These are phyloP conservation scores for Nyctalus aviator DNA, from an alignment of 2,797 vertebrate genomes.

Conservation along the genomic window DNA sequence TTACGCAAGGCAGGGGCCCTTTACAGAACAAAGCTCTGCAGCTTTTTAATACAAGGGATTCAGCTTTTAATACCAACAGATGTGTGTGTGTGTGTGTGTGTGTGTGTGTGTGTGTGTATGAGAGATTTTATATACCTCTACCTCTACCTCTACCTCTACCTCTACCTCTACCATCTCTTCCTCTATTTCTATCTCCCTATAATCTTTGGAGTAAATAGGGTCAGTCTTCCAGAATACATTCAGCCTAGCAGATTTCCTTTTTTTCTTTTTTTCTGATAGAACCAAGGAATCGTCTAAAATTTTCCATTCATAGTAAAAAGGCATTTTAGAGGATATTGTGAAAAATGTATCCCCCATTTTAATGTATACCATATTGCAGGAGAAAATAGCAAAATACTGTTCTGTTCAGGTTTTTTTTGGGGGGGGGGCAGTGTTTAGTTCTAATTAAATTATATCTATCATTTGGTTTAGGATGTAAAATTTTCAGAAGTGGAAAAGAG, in stretches of 20 bases:
- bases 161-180: too few species aligned
- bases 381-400: not conserved
- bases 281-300: not conserved
- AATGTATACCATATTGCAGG: not conserved
- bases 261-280: not conserved
- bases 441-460: not conserved
- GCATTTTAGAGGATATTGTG: constrained; percentile 8
- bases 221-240: constrained; percentile 29
- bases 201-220: constrained; percentile 64
- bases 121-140: not conserved
- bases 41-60: constrained; percentile 42
- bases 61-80: constrained; percentile 17
- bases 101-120: not conserved
- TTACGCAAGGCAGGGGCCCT: not conserved
- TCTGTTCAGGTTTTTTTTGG: not conserved
- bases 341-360: not conserved
- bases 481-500: constrained; percentile 33
- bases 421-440: not conserved
- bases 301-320: constrained; percentile 29
- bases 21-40: not conserved
- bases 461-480: not conserved
- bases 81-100: not conserved
- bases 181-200: not conserved
- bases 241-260: not conserved
- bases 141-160: too few species aligned